A percentile compares a stretch with the other conserved stretches of the same genome.
phyloP scores from a whole-genome alignment of 1,140 invertebrate genomes.

The Cydia amplana region DNA sequence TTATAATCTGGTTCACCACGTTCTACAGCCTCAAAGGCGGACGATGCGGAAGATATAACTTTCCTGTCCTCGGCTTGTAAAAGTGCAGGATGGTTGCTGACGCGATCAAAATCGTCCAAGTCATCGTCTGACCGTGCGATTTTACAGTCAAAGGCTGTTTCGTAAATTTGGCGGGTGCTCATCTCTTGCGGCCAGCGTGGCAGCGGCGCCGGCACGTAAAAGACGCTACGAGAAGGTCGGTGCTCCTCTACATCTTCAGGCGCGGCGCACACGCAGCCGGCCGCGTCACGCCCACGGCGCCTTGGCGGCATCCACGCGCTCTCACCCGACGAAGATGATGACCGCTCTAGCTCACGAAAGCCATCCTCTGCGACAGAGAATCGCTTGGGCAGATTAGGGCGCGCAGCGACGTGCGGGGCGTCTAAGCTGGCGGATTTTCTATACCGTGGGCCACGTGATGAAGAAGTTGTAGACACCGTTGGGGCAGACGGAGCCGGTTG shows the following conservation, averaged over 20 bases:
- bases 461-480: conserved; percentile 66
- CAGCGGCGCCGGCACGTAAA: conserved; percentile 83
- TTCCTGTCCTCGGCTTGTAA: conserved; percentile 80
- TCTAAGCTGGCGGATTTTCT: conserved; percentile 85
- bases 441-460: conserved; percentile 68
- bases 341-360: conserved; percentile 78
- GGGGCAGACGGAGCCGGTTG: conserved; percentile 60
- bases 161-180: conserved; percentile 87
- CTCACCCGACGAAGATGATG: conserved; percentile 76
- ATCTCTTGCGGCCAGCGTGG: conserved; percentile 83
- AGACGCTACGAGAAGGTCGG: conserved; percentile 81
- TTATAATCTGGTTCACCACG: conserved; percentile 70
- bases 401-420: conserved; percentile 80
- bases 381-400: conserved; percentile 79
- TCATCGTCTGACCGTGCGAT: conserved; percentile 90
- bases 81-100: conserved; percentile 89
- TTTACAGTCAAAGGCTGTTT: conserved; percentile 94
- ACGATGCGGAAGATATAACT: conserved; percentile 73
- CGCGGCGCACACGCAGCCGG: conserved; percentile 83
- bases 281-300: conserved; percentile 80
- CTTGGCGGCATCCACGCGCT: conserved; percentile 82
- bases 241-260: conserved; percentile 83
- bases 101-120: conserved; percentile 88
- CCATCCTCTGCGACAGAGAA: conserved; percentile 85
- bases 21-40: conserved; percentile 75